Percentiles rank a stretch among this genome's conserved stretches.
These are phyloP conservation scores for Cirrhinus mrigala DNA, from an alignment of 2,797 vertebrate species.

Conservation along the genomic window DNA sequence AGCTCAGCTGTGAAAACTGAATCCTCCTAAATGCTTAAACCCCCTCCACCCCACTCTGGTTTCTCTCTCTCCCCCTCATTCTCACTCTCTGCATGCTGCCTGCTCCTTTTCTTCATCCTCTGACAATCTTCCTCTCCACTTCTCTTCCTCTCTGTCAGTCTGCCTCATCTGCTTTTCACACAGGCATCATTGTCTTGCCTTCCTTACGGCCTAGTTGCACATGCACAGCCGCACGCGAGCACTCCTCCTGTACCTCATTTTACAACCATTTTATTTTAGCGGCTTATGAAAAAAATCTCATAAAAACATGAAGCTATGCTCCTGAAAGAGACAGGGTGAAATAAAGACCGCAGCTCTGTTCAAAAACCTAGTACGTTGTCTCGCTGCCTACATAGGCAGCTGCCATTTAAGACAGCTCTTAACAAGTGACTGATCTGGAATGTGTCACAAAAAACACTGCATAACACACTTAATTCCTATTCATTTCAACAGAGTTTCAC, in stretches of 20 bases:
- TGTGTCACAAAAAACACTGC: neutral
- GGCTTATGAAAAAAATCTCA: constrained; percentile 5
- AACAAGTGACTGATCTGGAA: neutral
- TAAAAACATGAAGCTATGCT: neutral
- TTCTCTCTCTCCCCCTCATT: constrained; percentile 5
- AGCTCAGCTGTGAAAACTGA: constrained; percentile 66
- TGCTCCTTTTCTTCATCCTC: constrained; percentile 28
- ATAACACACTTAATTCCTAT: neutral
- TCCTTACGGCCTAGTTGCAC: constrained; percentile 58
- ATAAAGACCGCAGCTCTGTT: neutral
- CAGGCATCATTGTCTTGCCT: constrained; percentile 36
- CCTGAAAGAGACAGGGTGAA: neutral
- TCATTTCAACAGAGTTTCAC: neutral
- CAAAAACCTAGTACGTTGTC: neutral
- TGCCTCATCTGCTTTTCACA: constrained; percentile 50
- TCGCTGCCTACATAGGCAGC: neutral
- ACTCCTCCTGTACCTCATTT: constrained; percentile 57
- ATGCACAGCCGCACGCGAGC: neutral
- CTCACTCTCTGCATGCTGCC: constrained; percentile 54
- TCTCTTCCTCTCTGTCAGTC: constrained; percentile 3
- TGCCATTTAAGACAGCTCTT: neutral
- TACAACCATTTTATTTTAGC: constrained; percentile 37
- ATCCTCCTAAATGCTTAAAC: constrained; percentile 55
- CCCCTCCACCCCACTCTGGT: constrained; percentile 10
- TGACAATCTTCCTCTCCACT: constrained; percentile 47